Conservation (phyloP, 92 coral and sea anemone genomes). For the Meandrina meandrites region DNA sequence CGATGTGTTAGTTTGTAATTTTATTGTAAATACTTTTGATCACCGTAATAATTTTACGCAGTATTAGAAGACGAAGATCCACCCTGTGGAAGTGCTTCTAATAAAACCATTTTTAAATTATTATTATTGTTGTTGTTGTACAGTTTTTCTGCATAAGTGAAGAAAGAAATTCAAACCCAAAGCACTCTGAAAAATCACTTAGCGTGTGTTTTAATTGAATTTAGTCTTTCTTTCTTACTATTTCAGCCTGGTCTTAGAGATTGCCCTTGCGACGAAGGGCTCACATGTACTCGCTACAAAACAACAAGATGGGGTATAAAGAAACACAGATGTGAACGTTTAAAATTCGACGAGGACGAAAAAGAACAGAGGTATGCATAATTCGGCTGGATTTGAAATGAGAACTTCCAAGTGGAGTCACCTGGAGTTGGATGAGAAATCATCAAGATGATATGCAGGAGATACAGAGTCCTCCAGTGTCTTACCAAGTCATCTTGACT, state of each 20-base stretch:
- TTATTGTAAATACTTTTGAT: too few species aligned
- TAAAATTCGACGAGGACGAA: constrained; percentile 15
- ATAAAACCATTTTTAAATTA: too few species aligned
- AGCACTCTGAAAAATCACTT: background rate
- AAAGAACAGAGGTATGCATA: constrained; percentile 33
- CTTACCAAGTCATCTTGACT: background rate
- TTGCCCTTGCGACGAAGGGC: constrained; percentile 42
- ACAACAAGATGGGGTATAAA: constrained; percentile 25
- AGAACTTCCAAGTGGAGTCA: background rate
- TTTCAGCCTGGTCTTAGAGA: constrained; percentile 46
- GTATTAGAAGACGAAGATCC: too few species aligned
- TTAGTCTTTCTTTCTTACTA: background rate
- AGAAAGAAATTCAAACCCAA: background rate
- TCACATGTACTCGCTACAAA: constrained; percentile 37
- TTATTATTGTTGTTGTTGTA: too few species aligned
- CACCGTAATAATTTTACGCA: too few species aligned
- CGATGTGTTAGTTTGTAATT: too few species aligned
- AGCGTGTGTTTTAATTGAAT: background rate
- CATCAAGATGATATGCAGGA: background rate
- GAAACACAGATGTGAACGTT: constrained; percentile 39
- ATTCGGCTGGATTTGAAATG: constrained; percentile 8
- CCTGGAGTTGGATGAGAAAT: background rate
- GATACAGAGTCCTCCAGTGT: background rate
- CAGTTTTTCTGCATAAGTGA: background rate
- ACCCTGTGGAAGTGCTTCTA: too few species aligned